Evolutionary conservation across 2,888 invertebrate genomes (phyloP).

Genomic region (Catocala nupta): DNA sequence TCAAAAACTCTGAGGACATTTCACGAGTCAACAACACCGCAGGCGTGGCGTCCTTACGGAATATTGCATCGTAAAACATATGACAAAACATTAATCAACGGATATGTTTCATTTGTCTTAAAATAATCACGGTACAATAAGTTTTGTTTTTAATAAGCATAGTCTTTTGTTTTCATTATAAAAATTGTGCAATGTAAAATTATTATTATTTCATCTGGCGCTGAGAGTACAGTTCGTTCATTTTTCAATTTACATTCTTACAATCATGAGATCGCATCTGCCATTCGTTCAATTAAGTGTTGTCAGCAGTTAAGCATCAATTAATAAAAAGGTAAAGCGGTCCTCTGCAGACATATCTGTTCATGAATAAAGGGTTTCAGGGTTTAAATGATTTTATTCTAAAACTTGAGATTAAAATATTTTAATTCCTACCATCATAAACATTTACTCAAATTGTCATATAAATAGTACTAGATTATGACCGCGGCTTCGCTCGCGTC

Average conservation of each 20-base stretch:
- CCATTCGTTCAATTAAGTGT: neutral
- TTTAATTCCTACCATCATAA: no score
- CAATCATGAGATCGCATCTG: neutral
- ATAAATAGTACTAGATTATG: no score
- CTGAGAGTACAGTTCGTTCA: constrained; percentile 12
- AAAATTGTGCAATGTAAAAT: constrained; percentile 12
- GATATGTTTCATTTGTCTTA: constrained; percentile 6
- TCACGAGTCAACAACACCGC: constrained; percentile 33
- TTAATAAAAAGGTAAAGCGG: no score
- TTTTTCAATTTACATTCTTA: constrained; percentile 20
- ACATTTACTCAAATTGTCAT: no score
- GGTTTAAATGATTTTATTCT: no score
- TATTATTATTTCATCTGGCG: constrained; percentile 5
- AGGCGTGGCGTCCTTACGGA: constrained; percentile 52
- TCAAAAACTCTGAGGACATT: constrained; percentile 11
- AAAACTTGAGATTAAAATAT: no score
- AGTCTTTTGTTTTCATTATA: constrained; percentile 27
- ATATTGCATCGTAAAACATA: constrained; percentile 20
- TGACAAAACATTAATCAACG: constrained; percentile 4
- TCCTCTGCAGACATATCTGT: no score
- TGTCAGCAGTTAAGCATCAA: neutral
- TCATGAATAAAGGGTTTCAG: no score
- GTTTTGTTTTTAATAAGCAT: constrained; percentile 9
- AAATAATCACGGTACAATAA: constrained; percentile 16
- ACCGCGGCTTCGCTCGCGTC: no score